Base-by-base conservation (phyloP, 2,888 invertebrate species). In the Pelosia muscerda region DNA sequence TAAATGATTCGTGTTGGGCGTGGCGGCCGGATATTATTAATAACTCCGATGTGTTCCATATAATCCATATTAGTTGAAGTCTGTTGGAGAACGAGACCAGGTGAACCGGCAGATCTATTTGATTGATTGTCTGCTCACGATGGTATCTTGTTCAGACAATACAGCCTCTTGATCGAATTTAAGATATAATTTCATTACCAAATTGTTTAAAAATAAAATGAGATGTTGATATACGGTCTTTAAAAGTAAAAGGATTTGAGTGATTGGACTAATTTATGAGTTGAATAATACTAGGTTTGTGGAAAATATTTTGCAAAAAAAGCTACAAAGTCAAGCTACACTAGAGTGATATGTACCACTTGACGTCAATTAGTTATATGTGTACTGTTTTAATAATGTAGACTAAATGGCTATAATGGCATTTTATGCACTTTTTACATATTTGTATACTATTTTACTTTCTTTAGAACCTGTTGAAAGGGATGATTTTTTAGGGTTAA, bases 71-170 rank as follows among this genome's bases (percentile, higher is more conserved):
- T 81, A 78, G 69, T 69, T 75, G 75, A 82, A 84, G 82, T 81
- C 78, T 76, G 69, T 69, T 78, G 73, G 83, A 84, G 82, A 78
- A 78, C 82, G 79, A 75, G 82, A 81, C 86, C 87, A 88, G 86
- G 86, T 87, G 87, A 84, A 83, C 79, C 70, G 73, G 63, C 77
- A 75, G 83, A 78, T 79, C 81, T 79, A 75, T 73, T 85, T 88
- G 88, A 90, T 89, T 88, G 88, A 90, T 90, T 83, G 85, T 85
- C 76, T 76, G 77, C 72, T 76, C 75, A 72, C 73, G 88, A 89
- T 88, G 78, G 83, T 88, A 89, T 88, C 87, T 85, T 73, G 64
- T 74, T 72, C 68, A 81, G 81, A 88, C 87, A 86, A 86, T 87
- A 86, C 84, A 86, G 76, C 77, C 82, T 83, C 78, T 76, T 81